These are phyloP conservation scores for Pseudoatta argentina DNA, from an alignment of 1,140 invertebrate species.

Conservation along the genomic window DNA sequence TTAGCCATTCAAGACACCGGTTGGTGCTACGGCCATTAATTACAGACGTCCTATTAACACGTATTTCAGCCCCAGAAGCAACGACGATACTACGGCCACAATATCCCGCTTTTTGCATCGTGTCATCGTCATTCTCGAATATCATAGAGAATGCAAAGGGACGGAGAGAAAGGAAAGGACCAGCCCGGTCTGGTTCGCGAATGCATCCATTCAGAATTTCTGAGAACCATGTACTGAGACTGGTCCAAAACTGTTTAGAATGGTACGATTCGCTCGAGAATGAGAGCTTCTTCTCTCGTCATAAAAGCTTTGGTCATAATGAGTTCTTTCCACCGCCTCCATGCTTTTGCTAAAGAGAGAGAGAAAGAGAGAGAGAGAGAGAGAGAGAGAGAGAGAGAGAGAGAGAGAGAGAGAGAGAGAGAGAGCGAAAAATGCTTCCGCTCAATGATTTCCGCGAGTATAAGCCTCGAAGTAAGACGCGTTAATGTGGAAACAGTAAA, in stretches of 20 bases:
- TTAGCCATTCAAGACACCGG: constrained; percentile 35
- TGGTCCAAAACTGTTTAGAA: constrained; percentile 26
- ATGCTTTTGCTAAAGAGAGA: neutral
- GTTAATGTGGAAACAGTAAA: constrained; percentile 28
- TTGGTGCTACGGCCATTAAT: constrained; percentile 39
- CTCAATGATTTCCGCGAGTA: constrained; percentile 28
- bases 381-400: neutral
- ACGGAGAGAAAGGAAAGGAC: neutral
- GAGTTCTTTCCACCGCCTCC: constrained; percentile 51
- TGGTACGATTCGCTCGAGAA: constrained; percentile 41
- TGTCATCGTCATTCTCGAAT: neutral
- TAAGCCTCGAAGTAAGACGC: constrained; percentile 50
- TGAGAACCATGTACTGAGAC: neutral
- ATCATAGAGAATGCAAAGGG: neutral
- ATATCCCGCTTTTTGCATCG: constrained; percentile 38
- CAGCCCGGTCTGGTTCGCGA: neutral
- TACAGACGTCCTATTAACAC: constrained; percentile 55
- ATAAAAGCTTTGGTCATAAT: constrained; percentile 61
- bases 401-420: too few relatives aligned
- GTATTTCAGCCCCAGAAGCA: constrained; percentile 10
- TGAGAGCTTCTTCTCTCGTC: neutral
- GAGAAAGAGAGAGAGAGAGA: neutral
- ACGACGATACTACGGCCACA: constrained; percentile 16
- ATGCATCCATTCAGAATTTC: constrained; percentile 20
- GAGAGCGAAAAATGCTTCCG: neutral